Percentiles rank a stretch among this genome's conserved stretches.
These are phyloP conservation scores for Tachystola acroxantha DNA, from an alignment of 2,888 invertebrate species.

Conservation along the genomic window DNA sequence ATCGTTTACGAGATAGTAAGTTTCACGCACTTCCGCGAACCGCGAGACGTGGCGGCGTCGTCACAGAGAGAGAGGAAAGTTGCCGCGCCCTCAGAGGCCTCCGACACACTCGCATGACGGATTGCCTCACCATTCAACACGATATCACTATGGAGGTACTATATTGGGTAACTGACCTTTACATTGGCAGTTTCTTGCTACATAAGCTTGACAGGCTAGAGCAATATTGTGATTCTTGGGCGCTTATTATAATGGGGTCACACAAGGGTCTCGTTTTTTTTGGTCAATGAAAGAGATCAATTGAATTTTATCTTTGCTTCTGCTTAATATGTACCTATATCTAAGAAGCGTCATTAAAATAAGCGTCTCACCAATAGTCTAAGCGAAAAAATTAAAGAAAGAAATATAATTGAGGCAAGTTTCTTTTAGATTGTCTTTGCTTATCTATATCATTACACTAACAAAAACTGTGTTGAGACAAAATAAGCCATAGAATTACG, in stretches of 20 bases:
- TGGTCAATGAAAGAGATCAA: too few relatives aligned
- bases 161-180: constrained; percentile 51
- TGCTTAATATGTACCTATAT: too few relatives aligned
- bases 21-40: constrained; percentile 24
- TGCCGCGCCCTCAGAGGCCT: constrained; percentile 40
- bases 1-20: constrained; percentile 6
- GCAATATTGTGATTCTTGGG: constrained; percentile 15
- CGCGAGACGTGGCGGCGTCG: constrained; percentile 9
- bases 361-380: not conserved
- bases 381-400: not conserved
- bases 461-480: constrained; percentile 33
- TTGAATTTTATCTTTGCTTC: too few relatives aligned
- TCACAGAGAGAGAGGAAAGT: constrained; percentile 39
- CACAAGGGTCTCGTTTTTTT: constrained; percentile 5
- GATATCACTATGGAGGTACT: constrained; percentile 12
- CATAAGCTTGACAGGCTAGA: constrained; percentile 15
- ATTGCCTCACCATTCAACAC: constrained; percentile 29
- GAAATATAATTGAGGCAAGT: not conserved
- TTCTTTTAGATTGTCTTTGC: not conserved
- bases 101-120: constrained; percentile 31
- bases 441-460: constrained; percentile 15
- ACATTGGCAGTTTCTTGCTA: constrained; percentile 27
- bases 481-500: constrained; percentile 48
- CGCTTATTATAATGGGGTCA: constrained; percentile 3
- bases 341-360: too few relatives aligned